Evolutionary conservation across 2,797 vertebrate species (phyloP).

Genomic region (Semaprochilodus insignis): DNA sequence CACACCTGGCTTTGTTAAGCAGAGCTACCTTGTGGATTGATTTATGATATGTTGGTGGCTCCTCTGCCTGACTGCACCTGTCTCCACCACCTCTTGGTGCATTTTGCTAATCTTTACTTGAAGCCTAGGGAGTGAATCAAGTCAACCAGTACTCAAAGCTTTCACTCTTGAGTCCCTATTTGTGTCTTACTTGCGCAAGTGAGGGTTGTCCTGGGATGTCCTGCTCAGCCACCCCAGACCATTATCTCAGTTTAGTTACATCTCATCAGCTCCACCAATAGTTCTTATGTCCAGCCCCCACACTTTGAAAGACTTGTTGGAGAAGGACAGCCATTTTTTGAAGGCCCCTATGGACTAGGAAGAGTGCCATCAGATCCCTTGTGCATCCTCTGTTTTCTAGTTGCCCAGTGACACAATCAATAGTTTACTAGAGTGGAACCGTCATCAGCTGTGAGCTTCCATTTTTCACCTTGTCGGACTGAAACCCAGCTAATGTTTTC

Average conservation of each 20-base stretch:
- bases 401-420: slow-evolving; percentile 73
- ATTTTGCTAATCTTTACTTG: slow-evolving; percentile 34
- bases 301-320: slow-evolving; percentile 69
- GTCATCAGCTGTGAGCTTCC: slow-evolving; percentile 64
- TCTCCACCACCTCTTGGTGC: slow-evolving; percentile 29
- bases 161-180: slow-evolving; percentile 50
- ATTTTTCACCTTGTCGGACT: slow-evolving; percentile 79
- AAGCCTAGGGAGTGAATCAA: slow-evolving; percentile 47
- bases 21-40: slow-evolving; percentile 55
- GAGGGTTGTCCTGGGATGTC: slow-evolving; percentile 60
- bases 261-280: slow-evolving; percentile 62
- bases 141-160: slow-evolving; percentile 52
- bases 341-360: slow-evolving; percentile 21
- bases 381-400: slow-evolving; percentile 60
- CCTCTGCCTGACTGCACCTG: slow-evolving; percentile 49
- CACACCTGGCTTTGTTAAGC: slow-evolving; percentile 36
- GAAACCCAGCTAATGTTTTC: slow-evolving; percentile 77
- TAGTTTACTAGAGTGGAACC: slow-evolving; percentile 78
- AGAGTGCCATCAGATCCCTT: slow-evolving; percentile 65
- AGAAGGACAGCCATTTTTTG: slow-evolving; percentile 61
- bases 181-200: slow-evolving; percentile 56
- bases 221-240: slow-evolving; percentile 59
- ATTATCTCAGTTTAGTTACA: slow-evolving; percentile 74
- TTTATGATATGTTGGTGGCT: slow-evolving; percentile 46
- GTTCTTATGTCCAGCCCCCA: slow-evolving; percentile 64